Base-by-base conservation (phyloP, 2,113 vertebrate genomes). In the Leuciscus idus region DNA sequence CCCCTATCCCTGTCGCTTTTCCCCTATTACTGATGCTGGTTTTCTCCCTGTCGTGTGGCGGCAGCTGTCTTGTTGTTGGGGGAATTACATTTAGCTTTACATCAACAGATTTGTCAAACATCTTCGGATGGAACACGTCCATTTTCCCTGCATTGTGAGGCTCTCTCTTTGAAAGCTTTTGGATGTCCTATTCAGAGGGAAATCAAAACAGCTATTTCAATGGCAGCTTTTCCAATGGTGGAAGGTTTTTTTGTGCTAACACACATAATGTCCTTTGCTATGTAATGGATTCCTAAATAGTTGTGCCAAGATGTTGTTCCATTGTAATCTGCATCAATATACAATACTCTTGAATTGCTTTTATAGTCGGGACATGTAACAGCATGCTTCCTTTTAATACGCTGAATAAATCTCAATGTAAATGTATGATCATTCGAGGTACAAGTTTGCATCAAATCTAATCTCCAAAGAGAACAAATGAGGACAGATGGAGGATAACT, bases 61-160 rank as follows among this genome's bases (percentile, higher is more conserved):
- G 75, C 26, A 78, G 79, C 79, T 81, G 74, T 84, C 62, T 74
- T 10, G 30, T 81, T 81, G 77, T 70, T 79, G 39, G 10, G 59
- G 55, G 39, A 84, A 84, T 84, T 81, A 86, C 59, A 87, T 87
- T 66, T 75, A 84, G 86, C 66, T 89, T 81, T 89, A 80, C 68
- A 88, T 75, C n/a, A 77, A 72, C 77, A 62, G 23, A 76, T 84
- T 88, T 88, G 76, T 89, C 84, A 82, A 77, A 87, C 59, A 75
- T 76, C 84, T 52, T 75, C 12, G 36, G 84, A 87, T 77, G 36
- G 81, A 84, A 84, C 70, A 2, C 57, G 50, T 73, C 70, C 75
- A 68, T 85, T 77, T 83, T 64, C 50, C 6, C 55, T 28, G 77
- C 59, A 80, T 86, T 89, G 48, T 83, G 64, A 52, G 19, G 74